Percentiles rank a stretch among this genome's conserved stretches.
These are phyloP conservation scores for Catalaphyllia jardinei DNA, from an alignment of 64 coral and sea anemone species.

Conservation along the genomic window DNA sequence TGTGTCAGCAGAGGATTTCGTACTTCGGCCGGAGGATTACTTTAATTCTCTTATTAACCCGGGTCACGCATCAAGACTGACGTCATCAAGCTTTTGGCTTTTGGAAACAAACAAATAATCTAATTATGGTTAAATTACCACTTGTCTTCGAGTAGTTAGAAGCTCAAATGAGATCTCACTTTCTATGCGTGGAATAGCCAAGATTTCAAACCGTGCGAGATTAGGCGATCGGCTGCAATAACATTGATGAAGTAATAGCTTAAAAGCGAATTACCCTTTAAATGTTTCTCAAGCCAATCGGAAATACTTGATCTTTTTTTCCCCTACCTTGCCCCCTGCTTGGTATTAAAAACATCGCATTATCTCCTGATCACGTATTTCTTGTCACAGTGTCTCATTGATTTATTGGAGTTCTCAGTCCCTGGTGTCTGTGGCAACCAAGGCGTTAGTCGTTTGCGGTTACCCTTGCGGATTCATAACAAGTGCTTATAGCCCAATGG, in stretches of 20 bases:
- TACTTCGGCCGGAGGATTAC: constrained; percentile 25
- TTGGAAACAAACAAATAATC: constrained; percentile 43
- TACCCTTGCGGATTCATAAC: neutral
- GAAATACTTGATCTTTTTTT: constrained; percentile 21
- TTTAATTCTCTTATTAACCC: constrained; percentile 38
- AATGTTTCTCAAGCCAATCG: neutral
- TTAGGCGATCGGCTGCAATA: neutral
- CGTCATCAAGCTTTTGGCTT: constrained; percentile 16
- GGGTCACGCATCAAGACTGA: constrained; percentile 25
- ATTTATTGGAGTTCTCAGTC: neutral
- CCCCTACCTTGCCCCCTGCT: constrained; percentile 13
- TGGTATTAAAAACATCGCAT: constrained; percentile 22
- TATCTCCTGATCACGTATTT: constrained; percentile 43
- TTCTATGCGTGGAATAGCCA: neutral
- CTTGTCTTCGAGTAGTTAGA: constrained; percentile 7
- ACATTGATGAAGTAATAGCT: neutral
- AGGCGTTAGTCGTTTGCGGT: neutral
- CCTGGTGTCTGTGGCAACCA: neutral
- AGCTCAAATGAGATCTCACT: neutral
- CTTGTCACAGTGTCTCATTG: constrained; percentile 13
- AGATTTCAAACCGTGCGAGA: no score
- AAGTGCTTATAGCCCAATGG: constrained; percentile 10
- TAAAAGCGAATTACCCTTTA: neutral
- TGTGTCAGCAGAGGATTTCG: constrained; percentile 40
- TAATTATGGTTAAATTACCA: constrained; percentile 30